Evolutionary conservation across 2,888 invertebrate species (phyloP).

Genomic region (Amblyjoppa fuscipennis): DNA sequence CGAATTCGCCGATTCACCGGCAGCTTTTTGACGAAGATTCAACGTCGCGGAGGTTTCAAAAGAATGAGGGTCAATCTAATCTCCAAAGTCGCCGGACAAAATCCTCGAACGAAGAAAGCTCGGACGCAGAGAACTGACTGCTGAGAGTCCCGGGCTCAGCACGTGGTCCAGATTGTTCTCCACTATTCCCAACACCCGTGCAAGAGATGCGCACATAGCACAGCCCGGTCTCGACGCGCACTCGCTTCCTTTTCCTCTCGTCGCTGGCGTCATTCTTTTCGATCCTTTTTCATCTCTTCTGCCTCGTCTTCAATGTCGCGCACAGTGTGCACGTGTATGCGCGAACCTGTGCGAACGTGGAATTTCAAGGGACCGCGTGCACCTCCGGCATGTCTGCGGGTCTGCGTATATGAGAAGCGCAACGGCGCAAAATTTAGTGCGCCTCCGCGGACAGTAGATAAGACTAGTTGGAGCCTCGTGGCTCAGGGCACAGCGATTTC

Average conservation of each 20-base stretch:
- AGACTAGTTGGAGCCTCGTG: constrained; percentile 57
- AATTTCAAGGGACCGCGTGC: constrained; percentile 32
- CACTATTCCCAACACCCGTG: constrained; percentile 63
- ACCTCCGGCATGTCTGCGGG: background rate
- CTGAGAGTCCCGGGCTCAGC: constrained; percentile 47
- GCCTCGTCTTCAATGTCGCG: constrained; percentile 46
- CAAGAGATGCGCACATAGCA: constrained; percentile 30
- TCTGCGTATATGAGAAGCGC: constrained; percentile 32
- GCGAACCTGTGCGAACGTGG: constrained; percentile 24
- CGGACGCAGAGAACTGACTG: background rate
- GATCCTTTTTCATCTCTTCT: constrained; percentile 41
- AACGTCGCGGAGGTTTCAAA: background rate
- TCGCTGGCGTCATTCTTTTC: constrained; percentile 36
- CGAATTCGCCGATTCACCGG: background rate
- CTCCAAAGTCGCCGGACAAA: background rate
- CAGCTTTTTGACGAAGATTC: background rate
- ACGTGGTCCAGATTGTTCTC: constrained; percentile 59
- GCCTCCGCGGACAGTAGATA: constrained; percentile 64
- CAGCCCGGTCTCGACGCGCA: constrained; percentile 43
- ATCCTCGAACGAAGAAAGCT: constrained; percentile 33
- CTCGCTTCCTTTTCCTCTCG: constrained; percentile 52
- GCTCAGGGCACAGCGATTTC: constrained; percentile 34
- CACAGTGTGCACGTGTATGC: background rate
- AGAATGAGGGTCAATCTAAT: background rate
- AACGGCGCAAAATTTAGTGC: constrained; percentile 64